phyloP scores from a whole-genome alignment of 2,113 vertebrate genomes.

The Trematomus loennbergii region DNA sequence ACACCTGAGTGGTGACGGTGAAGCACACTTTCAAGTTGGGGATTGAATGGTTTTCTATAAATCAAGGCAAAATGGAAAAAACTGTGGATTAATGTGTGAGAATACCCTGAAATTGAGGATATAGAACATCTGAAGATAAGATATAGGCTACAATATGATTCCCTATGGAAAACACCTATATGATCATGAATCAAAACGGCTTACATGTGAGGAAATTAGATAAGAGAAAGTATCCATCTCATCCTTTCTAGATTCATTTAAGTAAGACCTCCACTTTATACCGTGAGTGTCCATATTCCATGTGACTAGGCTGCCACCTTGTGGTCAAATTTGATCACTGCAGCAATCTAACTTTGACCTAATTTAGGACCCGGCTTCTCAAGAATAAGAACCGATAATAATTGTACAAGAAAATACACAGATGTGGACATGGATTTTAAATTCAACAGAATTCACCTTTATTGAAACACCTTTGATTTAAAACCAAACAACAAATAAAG shows the following conservation, averaged over 20 bases:
- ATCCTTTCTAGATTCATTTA: not conserved
- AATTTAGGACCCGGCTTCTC: not conserved
- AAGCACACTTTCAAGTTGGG: not conserved
- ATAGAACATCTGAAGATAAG: not conserved
- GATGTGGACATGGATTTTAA: not conserved
- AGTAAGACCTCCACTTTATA: not conserved
- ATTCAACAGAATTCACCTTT: constrained; percentile 54
- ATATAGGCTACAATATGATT: not conserved
- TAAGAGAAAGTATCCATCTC: not conserved
- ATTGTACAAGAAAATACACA: not conserved
- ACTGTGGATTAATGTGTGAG: not conserved
- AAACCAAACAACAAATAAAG: constrained; percentile 63
- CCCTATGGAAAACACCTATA: not conserved
- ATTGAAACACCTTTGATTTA: constrained; percentile 59
- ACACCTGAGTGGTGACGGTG: not conserved
- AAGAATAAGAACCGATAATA: not conserved
- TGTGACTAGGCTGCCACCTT: constrained; percentile 34
- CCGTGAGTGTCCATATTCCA: not conserved
- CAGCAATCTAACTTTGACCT: not conserved
- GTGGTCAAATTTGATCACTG: constrained; percentile 43
- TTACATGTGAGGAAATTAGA: not conserved
- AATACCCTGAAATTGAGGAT: not conserved
- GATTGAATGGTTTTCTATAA: not conserved
- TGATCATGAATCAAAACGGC: not conserved
- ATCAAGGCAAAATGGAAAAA: not conserved